phyloP scores from a whole-genome alignment of 2,888 invertebrate species.

The Drosophila pseudotalamancana region DNA sequence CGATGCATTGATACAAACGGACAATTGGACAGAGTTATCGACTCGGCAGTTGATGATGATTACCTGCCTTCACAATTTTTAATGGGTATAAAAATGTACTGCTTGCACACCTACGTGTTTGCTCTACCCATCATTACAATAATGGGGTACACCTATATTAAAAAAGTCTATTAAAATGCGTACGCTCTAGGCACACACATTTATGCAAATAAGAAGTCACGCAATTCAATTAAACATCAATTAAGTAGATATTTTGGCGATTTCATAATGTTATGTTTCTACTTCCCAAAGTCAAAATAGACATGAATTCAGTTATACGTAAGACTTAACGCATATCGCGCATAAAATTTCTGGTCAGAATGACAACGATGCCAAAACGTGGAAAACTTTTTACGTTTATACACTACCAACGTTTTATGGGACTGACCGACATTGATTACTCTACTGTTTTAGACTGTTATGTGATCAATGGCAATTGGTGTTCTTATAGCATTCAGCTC shows the following conservation, averaged over 20 bases:
- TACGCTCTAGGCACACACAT: not conserved
- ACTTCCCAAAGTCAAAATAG: no score
- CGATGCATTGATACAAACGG: no score
- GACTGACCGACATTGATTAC: conserved; percentile 28
- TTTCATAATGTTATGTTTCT: not conserved
- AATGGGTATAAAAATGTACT: no score
- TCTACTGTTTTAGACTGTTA: conserved; percentile 1
- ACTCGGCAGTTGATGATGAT: no score
- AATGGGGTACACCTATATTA: not conserved
- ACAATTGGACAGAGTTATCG: no score
- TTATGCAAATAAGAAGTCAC: not conserved
- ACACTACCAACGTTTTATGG: conserved; percentile 27
- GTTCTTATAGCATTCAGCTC: conserved; percentile 9
- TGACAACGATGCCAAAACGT: not conserved
- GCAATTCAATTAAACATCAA: conserved; percentile 6
- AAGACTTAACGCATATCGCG: not conserved
- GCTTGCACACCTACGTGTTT: no score
- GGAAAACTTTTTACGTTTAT: conserved; percentile 11
- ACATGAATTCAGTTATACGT: conserved; percentile 8
- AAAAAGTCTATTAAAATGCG: no score
- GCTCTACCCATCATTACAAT: not conserved
- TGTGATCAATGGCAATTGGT: conserved; percentile 15
- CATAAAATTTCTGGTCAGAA: not conserved
- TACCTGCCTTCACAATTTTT: no score
- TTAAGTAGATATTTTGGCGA: conserved; percentile 1